Percentiles rank a stretch among this genome's conserved stretches.
Conservation (phyloP, 2,797 vertebrate genomes). For the Uromys caudimaculatus region DNA sequence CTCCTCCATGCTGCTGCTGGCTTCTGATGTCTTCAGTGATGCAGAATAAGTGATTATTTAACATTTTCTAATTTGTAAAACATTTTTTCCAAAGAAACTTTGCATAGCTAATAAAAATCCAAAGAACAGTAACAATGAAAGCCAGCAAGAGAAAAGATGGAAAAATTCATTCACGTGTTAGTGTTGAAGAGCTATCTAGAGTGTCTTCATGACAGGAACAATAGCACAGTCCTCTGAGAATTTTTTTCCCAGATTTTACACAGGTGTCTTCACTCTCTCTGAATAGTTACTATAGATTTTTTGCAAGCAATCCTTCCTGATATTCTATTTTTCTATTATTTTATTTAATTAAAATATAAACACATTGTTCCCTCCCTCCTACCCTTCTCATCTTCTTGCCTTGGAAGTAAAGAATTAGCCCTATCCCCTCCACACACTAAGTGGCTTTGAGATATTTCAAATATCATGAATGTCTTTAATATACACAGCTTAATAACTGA, state of each 20-base stretch:
- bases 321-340: neutral
- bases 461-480: conserved; percentile 19
- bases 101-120: conserved; percentile 45
- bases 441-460: neutral
- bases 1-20: neutral
- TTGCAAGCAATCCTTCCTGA: neutral
- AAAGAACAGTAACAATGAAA: neutral
- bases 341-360: neutral
- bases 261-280: conserved; percentile 3
- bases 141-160: conserved; percentile 1
- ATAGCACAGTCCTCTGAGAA: neutral
- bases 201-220: neutral
- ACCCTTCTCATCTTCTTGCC: neutral
- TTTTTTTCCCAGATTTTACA: conserved; percentile 3
- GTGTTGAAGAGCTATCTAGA: conserved; percentile 2
- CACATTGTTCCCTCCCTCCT: neutral
- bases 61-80: conserved; percentile 47
- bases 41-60: conserved; percentile 3
- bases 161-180: conserved; percentile 45
- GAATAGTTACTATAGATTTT: conserved; percentile 48
- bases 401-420: neutral
- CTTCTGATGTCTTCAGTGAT: conserved; percentile 26
- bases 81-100: conserved; percentile 61
- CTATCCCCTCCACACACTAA: neutral
- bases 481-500: neutral